These are phyloP conservation scores for Sorex fumeus DNA, from an alignment of 2,113 vertebrate species.

Conservation along the genomic window DNA sequence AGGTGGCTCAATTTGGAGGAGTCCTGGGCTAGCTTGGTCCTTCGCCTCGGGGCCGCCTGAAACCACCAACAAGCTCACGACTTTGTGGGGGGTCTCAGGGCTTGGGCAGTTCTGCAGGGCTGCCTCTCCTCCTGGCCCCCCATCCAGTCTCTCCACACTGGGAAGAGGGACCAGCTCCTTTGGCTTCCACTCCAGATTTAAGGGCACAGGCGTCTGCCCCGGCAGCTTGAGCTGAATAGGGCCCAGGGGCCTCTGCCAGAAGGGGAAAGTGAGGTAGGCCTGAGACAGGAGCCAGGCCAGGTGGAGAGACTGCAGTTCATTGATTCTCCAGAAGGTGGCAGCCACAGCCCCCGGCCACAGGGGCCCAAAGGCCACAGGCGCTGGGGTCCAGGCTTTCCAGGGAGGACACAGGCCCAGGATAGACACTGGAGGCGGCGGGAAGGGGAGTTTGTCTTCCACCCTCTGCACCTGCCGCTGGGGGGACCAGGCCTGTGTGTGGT, in stretches of 20 bases:
- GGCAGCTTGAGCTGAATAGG: constrained; percentile 81
- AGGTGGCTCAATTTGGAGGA: constrained; percentile 61
- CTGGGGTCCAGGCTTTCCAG: constrained; percentile 74
- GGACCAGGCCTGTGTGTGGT: constrained; percentile 23
- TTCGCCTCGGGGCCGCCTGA: constrained; percentile 18
- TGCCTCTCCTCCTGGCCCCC: constrained; percentile 31
- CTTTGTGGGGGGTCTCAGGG: constrained; percentile 57
- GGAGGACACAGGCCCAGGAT: constrained; percentile 66
- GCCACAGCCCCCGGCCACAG: constrained; percentile 79
- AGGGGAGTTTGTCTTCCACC: constrained; percentile 54
- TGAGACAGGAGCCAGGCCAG: constrained; percentile 82
- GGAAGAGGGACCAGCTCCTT: constrained; percentile 73
- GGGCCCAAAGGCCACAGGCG: constrained; percentile 71
- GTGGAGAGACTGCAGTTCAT: constrained; percentile 80
- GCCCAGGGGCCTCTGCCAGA: constrained; percentile 76
- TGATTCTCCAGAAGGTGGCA: constrained; percentile 81
- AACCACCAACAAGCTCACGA: constrained; percentile 69
- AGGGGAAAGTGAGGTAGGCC: constrained; percentile 71
- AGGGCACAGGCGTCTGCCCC: constrained; percentile 75
- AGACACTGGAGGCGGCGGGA: constrained; percentile 57
- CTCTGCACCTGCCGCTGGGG: constrained; percentile 66
- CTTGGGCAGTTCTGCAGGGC: constrained; percentile 51
- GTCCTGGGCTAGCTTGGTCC: constrained; percentile 33
- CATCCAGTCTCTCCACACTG: constrained; percentile 54
- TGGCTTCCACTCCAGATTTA: constrained; percentile 81